Base-by-base conservation (phyloP, 2,797 vertebrate species). In the Hoplostethus atlanticus region DNA sequence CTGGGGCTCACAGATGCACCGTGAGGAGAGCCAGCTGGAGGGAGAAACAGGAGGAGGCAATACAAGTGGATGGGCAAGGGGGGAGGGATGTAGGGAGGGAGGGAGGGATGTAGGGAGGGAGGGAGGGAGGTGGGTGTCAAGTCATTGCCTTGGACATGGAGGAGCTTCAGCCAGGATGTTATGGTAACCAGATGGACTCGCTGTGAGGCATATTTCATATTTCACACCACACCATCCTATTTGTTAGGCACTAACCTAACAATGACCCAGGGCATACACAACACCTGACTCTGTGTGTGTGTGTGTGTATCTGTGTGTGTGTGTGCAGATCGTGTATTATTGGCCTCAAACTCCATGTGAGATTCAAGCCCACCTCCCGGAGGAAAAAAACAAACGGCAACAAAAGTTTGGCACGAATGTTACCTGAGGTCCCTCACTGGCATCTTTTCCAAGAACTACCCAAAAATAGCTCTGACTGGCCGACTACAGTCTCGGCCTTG, bases 101-200 rank as follows among this genome's bases (percentile, higher is more conserved):
- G 50, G 62, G 12, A 0, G 11, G 73, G 68, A 57, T 28, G 17
- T 15, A 38, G 16, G 34, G 34, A 38, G 16, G 34, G 34, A 57
- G 3, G 73, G 68, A 57, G 56, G 48, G 31, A 80, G 64, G 81
- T 11, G 21, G 0, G 61, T 77, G 82, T 80, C 73, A 81, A 73
- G 69, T 80, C 79, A 74, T 79, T 87, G 84, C 55, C 54, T 81
- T 7, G 48, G 81, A 84, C 68, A 55, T 67, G 11, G 3, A n/a
- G 63, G 76, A 66, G 79, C 65, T 46, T 72, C 0, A 62, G 82
- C 79, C 79, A 79, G 68, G 44, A 71, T 6, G 9, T 64, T 28
- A 12, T 31, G 55, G 62, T 28, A 75, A 83, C 71, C 88, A 91
- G 85, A 90, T 81, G 88, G 87, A 84, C 78, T 68, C 3, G 63